Base-by-base conservation (phyloP, 1,140 invertebrate species). In the Sinonovacula constricta region DNA sequence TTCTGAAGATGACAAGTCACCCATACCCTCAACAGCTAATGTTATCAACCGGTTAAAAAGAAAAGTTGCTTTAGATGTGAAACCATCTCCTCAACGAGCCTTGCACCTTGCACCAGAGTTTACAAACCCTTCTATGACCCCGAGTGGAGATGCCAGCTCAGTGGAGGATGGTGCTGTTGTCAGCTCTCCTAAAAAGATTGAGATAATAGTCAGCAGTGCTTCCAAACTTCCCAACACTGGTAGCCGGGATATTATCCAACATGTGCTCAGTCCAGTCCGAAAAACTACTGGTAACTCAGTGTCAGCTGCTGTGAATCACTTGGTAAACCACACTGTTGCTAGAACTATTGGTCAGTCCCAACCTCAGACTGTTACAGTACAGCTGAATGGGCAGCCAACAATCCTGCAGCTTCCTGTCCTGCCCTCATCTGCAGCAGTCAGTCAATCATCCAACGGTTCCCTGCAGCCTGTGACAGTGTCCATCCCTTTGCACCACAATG, bases 71-170 rank as follows among this genome's bases (percentile, higher is more conserved):
- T 62, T 54, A 74, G 31, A 59, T 24, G 62, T 26, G 5, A 81
- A 80, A 57, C 69, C 76, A 15, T 79, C 81, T 26, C 81, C 79
- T 36, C 71, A 76, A 62, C 74, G 80, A 63, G 81, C 76, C 22
- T 60, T 85, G 22, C 83, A 84, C 71, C 54, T 80, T 30, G 54
- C 62, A 30, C 80, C 83, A 54, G 81, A 82, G 65, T 82, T 84
- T 65, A 31, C 45, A 24, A 69, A 66, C 45, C 63, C 66, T 15
- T 39, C 24, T 65, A 33, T 81, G 56, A 28, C 45, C 4, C 66
- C 67, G 12, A 45, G 54, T 26, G 57, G 66, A 31, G 75, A 78
- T 54, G 67, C 66, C 4, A n/a, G 36, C 1, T 69, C 34, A 39
- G 3, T 15, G 5, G 65, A 70, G 24, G 5, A 45, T 3, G 15